Conservation (phyloP, 2,888 invertebrate genomes). For the Linnaemya tessellans region DNA sequence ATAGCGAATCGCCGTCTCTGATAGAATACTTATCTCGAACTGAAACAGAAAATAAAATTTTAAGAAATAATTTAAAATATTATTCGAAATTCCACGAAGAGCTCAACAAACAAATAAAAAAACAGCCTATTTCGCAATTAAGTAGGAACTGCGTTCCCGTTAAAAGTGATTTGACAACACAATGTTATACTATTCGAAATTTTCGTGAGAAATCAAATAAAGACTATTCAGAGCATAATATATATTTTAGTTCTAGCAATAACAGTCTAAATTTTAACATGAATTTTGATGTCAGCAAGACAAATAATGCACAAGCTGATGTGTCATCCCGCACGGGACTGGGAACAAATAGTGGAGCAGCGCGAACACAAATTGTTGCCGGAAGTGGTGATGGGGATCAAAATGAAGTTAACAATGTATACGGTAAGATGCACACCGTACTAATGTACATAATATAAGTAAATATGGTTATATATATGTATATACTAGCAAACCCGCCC, state of each 20-base stretch:
- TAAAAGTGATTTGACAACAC: constrained; percentile 1
- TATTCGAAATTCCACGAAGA: constrained; percentile 48
- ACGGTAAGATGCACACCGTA: constrained; percentile 53
- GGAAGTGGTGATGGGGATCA: constrained; percentile 19
- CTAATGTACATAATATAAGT: no score
- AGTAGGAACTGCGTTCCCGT: not conserved
- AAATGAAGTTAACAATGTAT: constrained; percentile 53
- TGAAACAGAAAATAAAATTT: constrained; percentile 54
- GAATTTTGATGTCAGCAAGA: constrained; percentile 54
- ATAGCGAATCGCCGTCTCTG: constrained; percentile 31
- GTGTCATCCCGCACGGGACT: constrained; percentile 40
- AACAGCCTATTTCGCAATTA: not conserved
- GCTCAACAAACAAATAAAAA: constrained; percentile 46
- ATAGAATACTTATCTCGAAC: constrained; percentile 37
- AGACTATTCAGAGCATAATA: constrained; percentile 38
- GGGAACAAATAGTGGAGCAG: not conserved
- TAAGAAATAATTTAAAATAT: constrained; percentile 58
- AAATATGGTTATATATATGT: no score
- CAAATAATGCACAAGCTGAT: constrained; percentile 49
- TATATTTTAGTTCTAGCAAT: constrained; percentile 46
- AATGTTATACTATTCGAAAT: constrained; percentile 21
- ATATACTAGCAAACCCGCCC: no score
- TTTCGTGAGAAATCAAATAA: constrained; percentile 4
- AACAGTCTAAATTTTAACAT: constrained; percentile 45
- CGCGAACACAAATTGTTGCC: not conserved